phyloP scores from a whole-genome alignment of 2,888 invertebrate genomes.

The Eupelmus urozonus region DNA sequence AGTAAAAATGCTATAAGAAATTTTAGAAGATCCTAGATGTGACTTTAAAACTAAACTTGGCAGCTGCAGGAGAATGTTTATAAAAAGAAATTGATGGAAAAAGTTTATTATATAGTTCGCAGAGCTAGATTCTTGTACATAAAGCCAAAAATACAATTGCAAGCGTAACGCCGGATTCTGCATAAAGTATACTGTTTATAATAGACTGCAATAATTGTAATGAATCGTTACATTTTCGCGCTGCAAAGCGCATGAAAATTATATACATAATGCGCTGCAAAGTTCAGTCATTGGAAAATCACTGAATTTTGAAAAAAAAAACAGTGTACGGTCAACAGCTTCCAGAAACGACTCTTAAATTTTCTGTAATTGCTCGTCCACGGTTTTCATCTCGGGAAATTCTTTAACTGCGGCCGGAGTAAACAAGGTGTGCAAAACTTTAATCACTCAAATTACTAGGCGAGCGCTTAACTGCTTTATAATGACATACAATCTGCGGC shows the following conservation, averaged over 20 bases:
- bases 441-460: conserved; percentile 12
- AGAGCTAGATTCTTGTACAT: no score
- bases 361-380: no score
- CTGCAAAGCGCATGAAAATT: neutral
- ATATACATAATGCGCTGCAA: neutral
- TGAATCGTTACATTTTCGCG: neutral
- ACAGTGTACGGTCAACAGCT: neutral
- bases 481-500: neutral
- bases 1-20: no score
- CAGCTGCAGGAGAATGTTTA: no score
- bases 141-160: no score
- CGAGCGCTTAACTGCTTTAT: neutral
- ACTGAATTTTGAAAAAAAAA: conserved; percentile 5
- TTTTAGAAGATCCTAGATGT: no score
- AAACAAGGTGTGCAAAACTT: neutral
- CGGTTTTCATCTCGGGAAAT: neutral
- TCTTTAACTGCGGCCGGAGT: neutral
- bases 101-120: no score
- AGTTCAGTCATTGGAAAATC: conserved; percentile 1
- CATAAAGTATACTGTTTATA: no score
- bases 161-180: no score
- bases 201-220: neutral
- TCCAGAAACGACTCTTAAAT: no score
- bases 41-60: no score
- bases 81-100: no score